Evolutionary conservation across 2,113 vertebrate species (phyloP).

Genomic region (Deroptyus accipitrinus): DNA sequence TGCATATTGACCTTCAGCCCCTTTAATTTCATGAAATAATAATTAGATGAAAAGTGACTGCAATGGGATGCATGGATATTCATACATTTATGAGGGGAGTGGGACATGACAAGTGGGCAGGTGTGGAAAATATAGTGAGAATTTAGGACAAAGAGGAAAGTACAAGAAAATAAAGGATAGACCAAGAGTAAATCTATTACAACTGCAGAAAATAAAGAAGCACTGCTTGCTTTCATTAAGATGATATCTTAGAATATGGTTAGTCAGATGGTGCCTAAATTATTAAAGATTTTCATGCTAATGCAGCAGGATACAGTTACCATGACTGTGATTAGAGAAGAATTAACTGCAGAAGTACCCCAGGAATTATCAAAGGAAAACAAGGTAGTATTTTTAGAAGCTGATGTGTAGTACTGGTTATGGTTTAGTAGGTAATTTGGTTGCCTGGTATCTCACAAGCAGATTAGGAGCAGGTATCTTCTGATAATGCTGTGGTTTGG

Average conservation of each 20-base stretch:
- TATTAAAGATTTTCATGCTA: not conserved
- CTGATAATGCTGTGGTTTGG: not conserved
- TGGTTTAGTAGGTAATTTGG: not conserved
- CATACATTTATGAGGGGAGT: not conserved
- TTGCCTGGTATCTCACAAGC: not conserved
- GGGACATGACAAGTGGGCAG: not conserved
- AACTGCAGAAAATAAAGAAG: not conserved
- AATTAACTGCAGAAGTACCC: not conserved
- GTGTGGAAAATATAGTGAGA: not conserved
- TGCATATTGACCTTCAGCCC: fast-evolving
- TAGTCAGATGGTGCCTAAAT: not conserved
- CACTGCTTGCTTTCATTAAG: not conserved
- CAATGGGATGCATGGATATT: not conserved
- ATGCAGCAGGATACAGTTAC: not conserved
- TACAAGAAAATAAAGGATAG: not conserved
- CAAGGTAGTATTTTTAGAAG: not conserved
- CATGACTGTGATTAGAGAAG: not conserved
- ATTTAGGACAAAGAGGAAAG: not conserved
- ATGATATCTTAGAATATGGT: not conserved
- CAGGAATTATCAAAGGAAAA: not conserved
- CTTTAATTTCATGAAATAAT: not conserved
- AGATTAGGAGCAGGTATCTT: not conserved
- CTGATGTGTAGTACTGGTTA: not conserved
- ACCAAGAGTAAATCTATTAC: not conserved
- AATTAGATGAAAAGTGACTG: not conserved